Evolutionary conservation across 1,140 invertebrate species (phyloP).

Genomic region (Trichonephila clavata): DNA sequence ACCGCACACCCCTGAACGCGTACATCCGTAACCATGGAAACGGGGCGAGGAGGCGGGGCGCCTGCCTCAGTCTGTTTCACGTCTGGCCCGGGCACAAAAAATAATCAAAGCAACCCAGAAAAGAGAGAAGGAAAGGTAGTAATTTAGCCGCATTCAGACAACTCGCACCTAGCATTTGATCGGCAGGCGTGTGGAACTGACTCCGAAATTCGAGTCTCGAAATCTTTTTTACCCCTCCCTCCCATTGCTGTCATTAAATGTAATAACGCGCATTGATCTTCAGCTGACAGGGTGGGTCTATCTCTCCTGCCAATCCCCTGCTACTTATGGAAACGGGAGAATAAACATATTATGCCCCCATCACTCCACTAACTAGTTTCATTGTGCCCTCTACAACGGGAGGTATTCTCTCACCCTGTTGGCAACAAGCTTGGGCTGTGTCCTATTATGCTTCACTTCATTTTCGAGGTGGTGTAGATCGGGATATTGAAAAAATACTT

Average conservation of each 20-base stretch:
- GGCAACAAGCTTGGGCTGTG: not conserved
- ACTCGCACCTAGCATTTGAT: conserved; percentile 29
- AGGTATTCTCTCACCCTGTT: not conserved
- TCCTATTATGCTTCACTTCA: not conserved
- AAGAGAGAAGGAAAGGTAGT: conserved; percentile 58
- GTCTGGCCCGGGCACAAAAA: conserved; percentile 46
- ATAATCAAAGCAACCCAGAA: conserved; percentile 41
- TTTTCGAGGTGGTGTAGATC: too few species aligned
- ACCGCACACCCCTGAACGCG: conserved; percentile 24
- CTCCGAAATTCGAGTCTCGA: conserved; percentile 37
- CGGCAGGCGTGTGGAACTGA: conserved; percentile 45
- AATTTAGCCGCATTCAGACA: conserved; percentile 64
- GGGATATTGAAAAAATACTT: too few species aligned
- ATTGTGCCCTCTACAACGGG: not conserved
- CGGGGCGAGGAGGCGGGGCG: conserved; percentile 46
- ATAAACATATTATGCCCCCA: conserved; percentile 16
- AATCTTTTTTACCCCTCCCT: not conserved
- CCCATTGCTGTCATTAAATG: conserved; percentile 31
- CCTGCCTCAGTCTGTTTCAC: conserved; percentile 70
- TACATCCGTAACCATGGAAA: conserved; percentile 65
- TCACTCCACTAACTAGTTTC: not conserved
- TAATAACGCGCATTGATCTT: conserved; percentile 58
- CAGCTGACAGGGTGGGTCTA: conserved; percentile 20
- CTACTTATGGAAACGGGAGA: not conserved
- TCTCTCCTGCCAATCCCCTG: conserved; percentile 15